A percentile compares a stretch with the other conserved stretches of the same genome.
Conservation (phyloP, 2,888 invertebrate species). For the Colostygia pectinataria region DNA sequence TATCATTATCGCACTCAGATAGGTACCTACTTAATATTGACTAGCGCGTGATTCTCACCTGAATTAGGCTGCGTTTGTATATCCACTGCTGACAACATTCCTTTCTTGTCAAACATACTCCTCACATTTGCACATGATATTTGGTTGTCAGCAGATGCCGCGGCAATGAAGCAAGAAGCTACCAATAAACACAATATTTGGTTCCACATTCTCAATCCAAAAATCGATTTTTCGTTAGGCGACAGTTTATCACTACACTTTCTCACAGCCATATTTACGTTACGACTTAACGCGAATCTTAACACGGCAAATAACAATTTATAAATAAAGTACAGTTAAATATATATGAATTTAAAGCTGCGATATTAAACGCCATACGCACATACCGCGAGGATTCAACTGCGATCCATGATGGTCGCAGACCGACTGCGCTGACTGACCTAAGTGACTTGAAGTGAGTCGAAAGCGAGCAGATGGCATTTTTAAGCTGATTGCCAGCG, state of each 20-base stretch:
- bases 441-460: conserved; percentile 50
- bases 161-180: conserved; percentile 63
- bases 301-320: conserved; percentile 51
- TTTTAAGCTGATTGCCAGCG: conserved; percentile 26
- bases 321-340: conserved; percentile 53
- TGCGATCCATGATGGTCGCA: conserved; percentile 76
- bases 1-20: conserved; percentile 49
- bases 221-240: conserved; percentile 81
- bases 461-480: conserved; percentile 42
- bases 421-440: conserved; percentile 54
- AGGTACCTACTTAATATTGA: conserved; percentile 40
- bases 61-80: conserved; percentile 77
- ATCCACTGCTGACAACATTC: conserved; percentile 74
- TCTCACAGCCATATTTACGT: conserved; percentile 75
- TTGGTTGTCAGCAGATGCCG: conserved; percentile 62
- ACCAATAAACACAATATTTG: conserved; percentile 75
- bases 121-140: conserved; percentile 78
- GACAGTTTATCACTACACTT: conserved; percentile 78
- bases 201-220: conserved; percentile 73
- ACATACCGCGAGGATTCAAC: conserved; percentile 59
- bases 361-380: conserved; percentile 52
- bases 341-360: conserved; percentile 38
- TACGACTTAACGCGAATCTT: conserved; percentile 42
- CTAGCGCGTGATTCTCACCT: conserved; percentile 72
- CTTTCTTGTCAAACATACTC: conserved; percentile 76